Percentiles rank a stretch among this genome's conserved stretches.
Conservation (phyloP, 2,888 invertebrate species). For the Shargacucullia verbasci region DNA sequence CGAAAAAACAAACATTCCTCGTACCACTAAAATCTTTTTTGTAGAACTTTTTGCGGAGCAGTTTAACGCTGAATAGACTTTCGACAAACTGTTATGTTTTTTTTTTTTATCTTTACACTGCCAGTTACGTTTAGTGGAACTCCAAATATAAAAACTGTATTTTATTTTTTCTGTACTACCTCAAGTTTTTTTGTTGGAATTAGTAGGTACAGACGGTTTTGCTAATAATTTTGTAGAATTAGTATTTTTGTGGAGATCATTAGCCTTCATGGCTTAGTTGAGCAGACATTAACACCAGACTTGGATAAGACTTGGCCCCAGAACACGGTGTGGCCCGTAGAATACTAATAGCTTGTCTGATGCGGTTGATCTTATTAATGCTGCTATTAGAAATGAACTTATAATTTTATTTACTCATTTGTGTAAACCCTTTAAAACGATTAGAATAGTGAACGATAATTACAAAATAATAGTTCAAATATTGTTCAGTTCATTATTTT, state of each 20-base stretch:
- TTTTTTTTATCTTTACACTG: conserved; percentile 48
- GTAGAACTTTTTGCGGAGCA: conserved; percentile 27
- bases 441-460: no score
- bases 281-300: conserved; percentile 42
- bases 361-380: conserved; percentile 39
- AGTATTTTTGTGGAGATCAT: conserved; percentile 24
- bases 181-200: background rate
- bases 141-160: conserved; percentile 4
- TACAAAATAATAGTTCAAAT: no score
- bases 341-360: conserved; percentile 44
- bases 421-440: no score
- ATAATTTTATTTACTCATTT: conserved; percentile 20
- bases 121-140: conserved; percentile 35
- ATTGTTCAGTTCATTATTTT: no score
- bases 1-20: conserved; percentile 4
- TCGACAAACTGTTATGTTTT: conserved; percentile 45
- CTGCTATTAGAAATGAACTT: conserved; percentile 32
- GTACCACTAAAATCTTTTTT: conserved; percentile 29
- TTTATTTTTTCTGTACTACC: conserved; percentile 14
- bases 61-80: conserved; percentile 36
- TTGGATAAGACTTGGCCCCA: conserved; percentile 41
- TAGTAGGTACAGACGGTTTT: background rate
- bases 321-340: conserved; percentile 36
- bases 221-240: conserved; percentile 17
- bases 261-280: conserved; percentile 34